Conservation (phyloP, 2,797 vertebrate genomes). For the Urocyon cinereoargenteus region DNA sequence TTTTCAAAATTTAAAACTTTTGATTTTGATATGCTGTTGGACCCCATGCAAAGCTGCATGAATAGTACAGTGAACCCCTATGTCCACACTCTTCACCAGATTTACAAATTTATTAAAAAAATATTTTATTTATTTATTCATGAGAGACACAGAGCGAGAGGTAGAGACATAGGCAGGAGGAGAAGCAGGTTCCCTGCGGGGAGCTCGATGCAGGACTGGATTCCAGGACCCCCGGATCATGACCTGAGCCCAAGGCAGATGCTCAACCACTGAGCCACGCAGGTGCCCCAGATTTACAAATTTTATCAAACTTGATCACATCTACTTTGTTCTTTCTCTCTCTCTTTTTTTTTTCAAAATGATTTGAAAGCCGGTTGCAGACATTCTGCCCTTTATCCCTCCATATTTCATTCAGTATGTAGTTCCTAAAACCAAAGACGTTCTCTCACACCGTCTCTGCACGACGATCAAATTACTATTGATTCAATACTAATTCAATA, state of each 20-base stretch:
- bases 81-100: too few species aligned
- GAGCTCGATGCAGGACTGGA: too few species aligned
- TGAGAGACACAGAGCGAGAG: too few species aligned
- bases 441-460: background rate
- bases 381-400: background rate
- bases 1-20: background rate
- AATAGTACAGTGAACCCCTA: background rate
- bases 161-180: too few species aligned
- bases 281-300: too few species aligned
- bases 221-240: too few species aligned
- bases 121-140: too few species aligned
- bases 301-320: background rate
- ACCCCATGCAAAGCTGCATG: background rate
- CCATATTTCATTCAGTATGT: background rate
- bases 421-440: background rate
- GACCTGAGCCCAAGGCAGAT: too few species aligned
- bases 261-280: too few species aligned
- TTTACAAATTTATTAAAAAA: background rate
- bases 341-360: background rate
- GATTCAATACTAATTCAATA: background rate
- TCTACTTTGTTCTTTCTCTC: background rate
- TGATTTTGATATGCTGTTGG: background rate
- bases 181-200: too few species aligned
- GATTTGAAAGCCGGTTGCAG: background rate
- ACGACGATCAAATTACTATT: background rate